Evolutionary conservation across 2,888 invertebrate genomes (phyloP).

Genomic region (Colostygia pectinataria): DNA sequence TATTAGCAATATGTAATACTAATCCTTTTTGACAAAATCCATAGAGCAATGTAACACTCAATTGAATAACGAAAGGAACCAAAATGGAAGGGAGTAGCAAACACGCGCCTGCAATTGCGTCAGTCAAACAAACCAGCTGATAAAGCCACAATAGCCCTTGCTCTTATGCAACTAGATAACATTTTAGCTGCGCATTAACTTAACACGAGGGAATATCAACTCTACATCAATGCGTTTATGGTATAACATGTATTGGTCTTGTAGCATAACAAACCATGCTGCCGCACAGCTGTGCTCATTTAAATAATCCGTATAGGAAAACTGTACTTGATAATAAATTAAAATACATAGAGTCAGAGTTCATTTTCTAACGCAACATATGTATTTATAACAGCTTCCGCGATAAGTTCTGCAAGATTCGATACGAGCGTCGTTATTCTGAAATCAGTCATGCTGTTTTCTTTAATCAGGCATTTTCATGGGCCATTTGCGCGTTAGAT

Average conservation of each 20-base stretch:
- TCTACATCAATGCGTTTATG: slow-evolving; percentile 37
- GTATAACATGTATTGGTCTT: slow-evolving; percentile 37
- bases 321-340: slow-evolving; percentile 44
- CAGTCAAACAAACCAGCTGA: slow-evolving; percentile 54
- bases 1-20: no score
- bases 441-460: slow-evolving; percentile 3
- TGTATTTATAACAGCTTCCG: slow-evolving; percentile 46
- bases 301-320: slow-evolving; percentile 57
- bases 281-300: slow-evolving; percentile 65
- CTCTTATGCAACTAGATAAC: slow-evolving; percentile 75
- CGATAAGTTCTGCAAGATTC: slow-evolving; percentile 39
- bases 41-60: no score
- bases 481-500: background rate
- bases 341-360: slow-evolving; percentile 36
- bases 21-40: no score
- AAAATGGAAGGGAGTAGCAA: slow-evolving; percentile 16
- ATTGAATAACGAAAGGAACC: background rate
- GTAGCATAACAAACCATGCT: slow-evolving; percentile 38
- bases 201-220: slow-evolving; percentile 39
- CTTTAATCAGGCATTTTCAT: background rate
- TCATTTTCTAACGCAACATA: slow-evolving; percentile 40
- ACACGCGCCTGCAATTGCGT: slow-evolving; percentile 46
- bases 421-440: slow-evolving; percentile 21
- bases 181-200: slow-evolving; percentile 57
- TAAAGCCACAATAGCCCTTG: slow-evolving; percentile 65